Conservation (phyloP, 2,888 invertebrate genomes). For the Diadromus collaris region DNA sequence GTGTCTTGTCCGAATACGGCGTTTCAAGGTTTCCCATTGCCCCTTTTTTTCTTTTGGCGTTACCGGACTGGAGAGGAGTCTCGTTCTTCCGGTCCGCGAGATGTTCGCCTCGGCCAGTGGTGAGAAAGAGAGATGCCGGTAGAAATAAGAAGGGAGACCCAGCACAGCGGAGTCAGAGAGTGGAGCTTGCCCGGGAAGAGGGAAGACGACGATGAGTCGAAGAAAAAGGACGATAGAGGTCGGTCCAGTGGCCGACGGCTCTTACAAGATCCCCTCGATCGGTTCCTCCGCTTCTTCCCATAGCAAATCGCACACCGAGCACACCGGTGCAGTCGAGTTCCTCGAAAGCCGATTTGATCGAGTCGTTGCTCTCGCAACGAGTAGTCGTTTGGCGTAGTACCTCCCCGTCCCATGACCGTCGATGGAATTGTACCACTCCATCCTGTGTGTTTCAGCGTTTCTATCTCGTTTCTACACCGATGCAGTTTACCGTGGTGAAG, state of each 20-base stretch:
- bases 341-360: conserved; percentile 66
- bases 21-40: conserved; percentile 58
- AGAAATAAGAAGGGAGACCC: conserved; percentile 22
- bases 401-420: conserved; percentile 11
- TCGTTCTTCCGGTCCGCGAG: conserved; percentile 55
- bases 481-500: conserved; percentile 40
- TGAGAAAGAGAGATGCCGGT: conserved; percentile 39
- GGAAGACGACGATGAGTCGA: conserved; percentile 36
- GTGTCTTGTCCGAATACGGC: conserved; percentile 60
- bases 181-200: conserved; percentile 15
- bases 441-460: conserved; percentile 47
- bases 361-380: conserved; percentile 65
- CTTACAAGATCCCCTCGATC: conserved; percentile 59
- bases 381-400: conserved; percentile 58
- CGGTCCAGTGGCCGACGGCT: conserved; percentile 54
- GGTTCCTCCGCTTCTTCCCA: conserved; percentile 41
- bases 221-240: conserved; percentile 27
- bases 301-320: conserved; percentile 21
- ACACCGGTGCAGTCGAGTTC: conserved; percentile 53
- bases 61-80: conserved; percentile 35
- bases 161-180: conserved; percentile 1
- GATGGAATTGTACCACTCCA: conserved; percentile 49
- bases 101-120: conserved; percentile 48
- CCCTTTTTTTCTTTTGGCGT: conserved; percentile 15
- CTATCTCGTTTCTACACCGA: conserved; percentile 52